Base-by-base conservation (phyloP, 2,888 invertebrate genomes). In the Oxystoma pomonae region DNA sequence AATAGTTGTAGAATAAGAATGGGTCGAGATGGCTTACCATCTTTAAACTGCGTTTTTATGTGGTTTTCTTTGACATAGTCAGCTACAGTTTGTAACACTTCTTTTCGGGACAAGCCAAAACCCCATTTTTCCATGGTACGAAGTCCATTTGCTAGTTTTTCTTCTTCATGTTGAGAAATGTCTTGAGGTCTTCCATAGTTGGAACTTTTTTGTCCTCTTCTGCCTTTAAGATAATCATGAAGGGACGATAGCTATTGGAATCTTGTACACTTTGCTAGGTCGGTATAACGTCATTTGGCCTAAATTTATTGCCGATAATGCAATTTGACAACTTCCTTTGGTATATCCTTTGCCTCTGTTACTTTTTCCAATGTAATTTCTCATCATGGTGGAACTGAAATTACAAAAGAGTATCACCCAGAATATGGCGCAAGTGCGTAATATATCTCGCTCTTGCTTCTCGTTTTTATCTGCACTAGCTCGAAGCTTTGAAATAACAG, bases 21-120 rank as follows among this genome's bases (percentile, higher is more conserved):
- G n/a, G n/a, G n/a, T n/a, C n/a, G n/a, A n/a, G n/a, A n/a, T 50
- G 50, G 50, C 50, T 50, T 50, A 50, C 50, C 50, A 50, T 50
- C 50, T 50, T 50, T 12, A 50, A 50, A 50, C n/a, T 50, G 50
- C 9, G 50, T 50, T 12, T 50, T 50, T 50, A 50, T 50, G n/a
- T 12, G 50, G 9, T 50, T 50, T 50, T 50, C n/a, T 50, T 50
- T 50, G 50, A 12, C 50, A 50, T 9, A 50, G 50, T 50, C 50
- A 50, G 50, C 50, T 50, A 50, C 50, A 50, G 50, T 50, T 50
- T 50, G 50, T n/a, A n/a, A n/a, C 50, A 50, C n/a, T 50, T 12
- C 50, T 50, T 50, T 50, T n/a, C 50, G 50, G 50, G 50, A 50
- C 50, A 50, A n/a, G 50, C n/a, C 50, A 50, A 50, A 50, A 50